Evolutionary conservation across 2,113 vertebrate species (phyloP).

Genomic region (Pedionomus torquatus): DNA sequence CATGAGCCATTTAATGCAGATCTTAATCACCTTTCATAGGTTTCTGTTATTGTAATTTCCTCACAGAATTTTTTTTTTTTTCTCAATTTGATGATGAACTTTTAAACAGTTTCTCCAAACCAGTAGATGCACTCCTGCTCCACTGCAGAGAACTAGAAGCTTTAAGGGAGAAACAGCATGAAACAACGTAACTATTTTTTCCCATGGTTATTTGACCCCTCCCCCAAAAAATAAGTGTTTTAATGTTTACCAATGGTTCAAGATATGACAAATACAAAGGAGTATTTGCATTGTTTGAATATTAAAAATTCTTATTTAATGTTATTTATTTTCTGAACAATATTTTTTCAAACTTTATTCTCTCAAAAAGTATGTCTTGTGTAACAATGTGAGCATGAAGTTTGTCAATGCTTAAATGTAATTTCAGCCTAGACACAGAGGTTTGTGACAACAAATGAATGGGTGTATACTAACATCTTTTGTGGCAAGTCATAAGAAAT

Average conservation of each 20-base stretch:
- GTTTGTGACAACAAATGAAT: not conserved
- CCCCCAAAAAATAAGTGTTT: not conserved
- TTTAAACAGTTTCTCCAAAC: not conserved
- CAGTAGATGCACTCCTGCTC: not conserved
- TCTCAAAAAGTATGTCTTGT: not conserved
- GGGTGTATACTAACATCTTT: not conserved
- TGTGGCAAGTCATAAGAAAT: not conserved
- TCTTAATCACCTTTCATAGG: not conserved
- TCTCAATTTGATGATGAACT: not conserved
- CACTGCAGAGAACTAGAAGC: not conserved
- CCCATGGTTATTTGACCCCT: not conserved
- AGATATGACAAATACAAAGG: not conserved
- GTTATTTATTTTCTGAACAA: not conserved
- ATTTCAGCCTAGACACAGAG: not conserved
- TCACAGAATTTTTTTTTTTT: not conserved
- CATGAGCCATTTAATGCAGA: not conserved
- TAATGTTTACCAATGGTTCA: not conserved
- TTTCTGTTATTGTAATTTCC: not conserved
- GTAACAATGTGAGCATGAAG: not conserved
- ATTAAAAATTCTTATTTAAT: not conserved
- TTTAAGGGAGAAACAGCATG: not conserved
- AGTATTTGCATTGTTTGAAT: not conserved
- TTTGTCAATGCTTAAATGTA: not conserved
- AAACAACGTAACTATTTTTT: not conserved
- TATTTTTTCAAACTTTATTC: not conserved